These are phyloP conservation scores for Ctenomys sociabilis DNA, from an alignment of 2,113 vertebrate species.

Conservation along the genomic window DNA sequence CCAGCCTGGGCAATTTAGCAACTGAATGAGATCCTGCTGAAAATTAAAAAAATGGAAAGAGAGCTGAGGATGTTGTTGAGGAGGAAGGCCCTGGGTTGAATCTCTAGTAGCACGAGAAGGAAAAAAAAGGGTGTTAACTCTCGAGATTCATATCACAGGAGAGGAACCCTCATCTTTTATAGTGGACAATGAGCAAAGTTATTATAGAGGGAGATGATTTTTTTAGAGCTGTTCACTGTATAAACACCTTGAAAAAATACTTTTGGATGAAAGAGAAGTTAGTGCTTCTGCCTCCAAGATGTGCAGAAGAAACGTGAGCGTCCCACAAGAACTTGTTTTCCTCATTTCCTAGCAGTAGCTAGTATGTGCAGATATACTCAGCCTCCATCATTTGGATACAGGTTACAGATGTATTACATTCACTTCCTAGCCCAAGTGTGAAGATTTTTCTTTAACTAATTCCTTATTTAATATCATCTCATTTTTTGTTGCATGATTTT, in stretches of 20 bases:
- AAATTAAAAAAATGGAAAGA: background rate
- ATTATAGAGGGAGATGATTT: background rate
- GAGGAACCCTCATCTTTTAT: background rate
- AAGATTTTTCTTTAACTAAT: background rate
- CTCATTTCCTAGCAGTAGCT: background rate
- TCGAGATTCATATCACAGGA: background rate
- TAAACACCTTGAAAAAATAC: background rate
- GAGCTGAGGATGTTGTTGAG: background rate
- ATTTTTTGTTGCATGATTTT: background rate
- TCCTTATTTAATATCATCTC: background rate
- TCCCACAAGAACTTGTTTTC: background rate
- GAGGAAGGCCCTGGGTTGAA: background rate
- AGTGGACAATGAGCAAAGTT: background rate
- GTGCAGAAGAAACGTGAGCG: background rate
- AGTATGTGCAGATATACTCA: background rate
- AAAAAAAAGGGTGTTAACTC: background rate
- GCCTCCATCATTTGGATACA: background rate
- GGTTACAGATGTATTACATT: background rate
- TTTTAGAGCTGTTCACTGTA: background rate
- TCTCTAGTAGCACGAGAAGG: background rate
- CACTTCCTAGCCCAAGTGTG: no score
- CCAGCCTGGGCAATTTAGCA: background rate
- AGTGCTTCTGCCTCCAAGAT: background rate
- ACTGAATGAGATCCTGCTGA: background rate
- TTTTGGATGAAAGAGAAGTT: background rate